Percentiles rank a stretch among this genome's conserved stretches.
Conservation (phyloP, 2,797 vertebrate genomes). For the Margarornis squamiger region DNA sequence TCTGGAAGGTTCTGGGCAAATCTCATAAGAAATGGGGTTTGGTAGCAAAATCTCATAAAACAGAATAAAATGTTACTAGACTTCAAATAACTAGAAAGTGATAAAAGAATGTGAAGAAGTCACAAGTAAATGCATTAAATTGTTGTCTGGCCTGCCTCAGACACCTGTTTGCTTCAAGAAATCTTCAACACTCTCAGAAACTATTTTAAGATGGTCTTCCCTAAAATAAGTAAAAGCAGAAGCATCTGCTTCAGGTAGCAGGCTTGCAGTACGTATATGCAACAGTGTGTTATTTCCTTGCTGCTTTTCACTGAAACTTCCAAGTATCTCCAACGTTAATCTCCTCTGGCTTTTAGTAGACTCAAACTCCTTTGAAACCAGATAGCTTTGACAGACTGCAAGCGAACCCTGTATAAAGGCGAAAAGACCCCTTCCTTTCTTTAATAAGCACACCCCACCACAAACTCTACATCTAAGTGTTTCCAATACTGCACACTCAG, state of each 20-base stretch:
- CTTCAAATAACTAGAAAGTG: background rate
- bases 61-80: background rate
- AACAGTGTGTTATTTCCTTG: background rate
- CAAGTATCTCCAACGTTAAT: background rate
- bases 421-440: background rate
- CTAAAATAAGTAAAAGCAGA: background rate
- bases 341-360: background rate
- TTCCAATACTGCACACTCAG: background rate
- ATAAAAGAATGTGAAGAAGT: background rate
- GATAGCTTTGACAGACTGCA: background rate
- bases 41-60: background rate
- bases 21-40: background rate
- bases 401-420: background rate
- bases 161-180: background rate
- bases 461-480: fast-evolving
- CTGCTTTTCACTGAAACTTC: background rate
- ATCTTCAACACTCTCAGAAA: background rate
- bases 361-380: background rate
- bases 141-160: background rate
- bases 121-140: background rate
- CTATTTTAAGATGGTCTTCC: background rate
- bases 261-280: background rate
- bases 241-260: background rate
- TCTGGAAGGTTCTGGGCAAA: background rate
- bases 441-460: background rate